Base-by-base conservation (phyloP, 2,797 vertebrate genomes). In the Myripristis murdjan region DNA sequence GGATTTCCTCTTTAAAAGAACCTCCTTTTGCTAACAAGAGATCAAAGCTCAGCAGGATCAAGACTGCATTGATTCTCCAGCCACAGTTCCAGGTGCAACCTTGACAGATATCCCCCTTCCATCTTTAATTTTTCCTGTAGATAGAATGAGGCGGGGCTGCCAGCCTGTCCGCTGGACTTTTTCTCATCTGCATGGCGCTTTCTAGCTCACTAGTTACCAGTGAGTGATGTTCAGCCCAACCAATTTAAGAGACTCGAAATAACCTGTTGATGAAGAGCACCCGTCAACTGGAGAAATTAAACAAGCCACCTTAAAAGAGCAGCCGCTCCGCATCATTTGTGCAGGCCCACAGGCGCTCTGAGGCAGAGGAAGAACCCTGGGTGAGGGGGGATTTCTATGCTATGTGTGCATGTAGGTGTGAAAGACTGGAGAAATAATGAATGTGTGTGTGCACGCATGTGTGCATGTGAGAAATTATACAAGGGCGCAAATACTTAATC, bases 231-330 rank as follows among this genome's bases (percentile, higher is more conserved):
- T 60, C 62, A 70, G 62, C 69, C 70, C 59, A 61, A 69, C 75
- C 85, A 60, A 85, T 89, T 89, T 79, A 76, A 68, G 59, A 68
- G 51, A 59, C 75, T 61, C 56, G 52, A 75, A 83, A 86, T 89
- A 89, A 91, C 84, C 81, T 87, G 88, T 85, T 87, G 87, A 93
- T 71, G 83, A 82, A 89, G 69, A 79, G 77, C 75, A 41, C 55
- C 72, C 23, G 78, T 88, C 86, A 79, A 46, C 67, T 35, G 63
- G 71, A 86, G 76, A 78, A 87, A 87, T 90, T 76, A 88, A 86
- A 82, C 37, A 54, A n/a, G 54, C 75, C 71, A 43, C 66, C 52
- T 61, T 73, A 55, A 81, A 84, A 79, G 62, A 85, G 83, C 70
- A 79, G 79, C 58, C 10, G 70, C 73, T 82, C 53, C 7, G 57